These are phyloP conservation scores for Schizopygopsis malacanthus DNA, from an alignment of 2,797 vertebrate species.

Conservation along the genomic window DNA sequence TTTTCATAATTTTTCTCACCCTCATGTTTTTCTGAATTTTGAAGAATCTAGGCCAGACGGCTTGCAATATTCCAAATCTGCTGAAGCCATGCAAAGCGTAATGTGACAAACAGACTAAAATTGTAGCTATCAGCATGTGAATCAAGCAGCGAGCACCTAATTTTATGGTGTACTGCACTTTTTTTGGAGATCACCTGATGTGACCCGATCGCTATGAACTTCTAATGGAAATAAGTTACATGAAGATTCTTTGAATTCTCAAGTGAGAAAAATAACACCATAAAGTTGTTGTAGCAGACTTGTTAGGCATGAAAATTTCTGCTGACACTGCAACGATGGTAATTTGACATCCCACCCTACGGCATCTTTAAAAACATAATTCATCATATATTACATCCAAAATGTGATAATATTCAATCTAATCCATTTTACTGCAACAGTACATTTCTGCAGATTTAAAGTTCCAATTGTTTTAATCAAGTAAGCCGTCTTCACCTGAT, in stretches of 20 bases:
- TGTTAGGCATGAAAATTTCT: not conserved
- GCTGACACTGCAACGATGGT: not conserved
- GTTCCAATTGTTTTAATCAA: not conserved
- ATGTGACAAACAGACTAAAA: slow-evolving; percentile 17
- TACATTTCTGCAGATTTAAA: not conserved
- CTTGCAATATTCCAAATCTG: not conserved
- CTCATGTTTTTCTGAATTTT: not conserved
- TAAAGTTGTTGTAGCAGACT: not conserved
- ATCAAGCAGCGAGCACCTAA: slow-evolving; percentile 4
- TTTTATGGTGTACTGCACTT: not conserved
- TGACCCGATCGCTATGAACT: not conserved
- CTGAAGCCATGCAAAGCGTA: not conserved
- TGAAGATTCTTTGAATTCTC: not conserved
- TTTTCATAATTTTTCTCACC: not conserved
- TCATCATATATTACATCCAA: not conserved
- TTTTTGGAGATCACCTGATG: not conserved
- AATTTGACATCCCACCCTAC: not conserved
- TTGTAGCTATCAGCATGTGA: slow-evolving; percentile 21
- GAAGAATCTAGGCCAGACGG: slow-evolving; percentile 24
- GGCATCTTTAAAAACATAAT: not conserved
- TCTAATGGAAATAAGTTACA: not conserved
- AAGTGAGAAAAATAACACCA: not conserved
- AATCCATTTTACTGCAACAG: not conserved
- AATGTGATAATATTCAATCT: not conserved
- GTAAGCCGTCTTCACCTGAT: not conserved